Evolutionary conservation across 2,797 vertebrate species (phyloP).

Genomic region (Miichthys miiuy): DNA sequence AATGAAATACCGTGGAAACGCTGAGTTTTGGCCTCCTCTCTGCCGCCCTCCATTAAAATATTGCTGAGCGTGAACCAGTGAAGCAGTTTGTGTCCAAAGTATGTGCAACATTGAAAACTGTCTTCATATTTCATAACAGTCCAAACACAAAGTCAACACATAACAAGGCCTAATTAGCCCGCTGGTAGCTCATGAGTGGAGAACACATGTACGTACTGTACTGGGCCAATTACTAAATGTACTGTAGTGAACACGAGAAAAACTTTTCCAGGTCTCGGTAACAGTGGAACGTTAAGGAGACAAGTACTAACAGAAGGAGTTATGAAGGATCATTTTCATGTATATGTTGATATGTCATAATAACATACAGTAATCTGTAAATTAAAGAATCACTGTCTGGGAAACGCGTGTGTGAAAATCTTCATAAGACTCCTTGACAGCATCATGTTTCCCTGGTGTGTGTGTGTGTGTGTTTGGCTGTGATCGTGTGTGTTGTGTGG

Average conservation of each 20-base stretch:
- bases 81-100: slow-evolving; percentile 3
- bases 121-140: slow-evolving; percentile 1
- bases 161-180: slow-evolving; percentile 7
- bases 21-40: slow-evolving; percentile 2
- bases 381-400: not conserved
- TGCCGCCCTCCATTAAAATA: slow-evolving; percentile 21
- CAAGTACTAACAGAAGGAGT: not conserved
- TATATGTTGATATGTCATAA: not conserved
- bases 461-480: slow-evolving; percentile 31
- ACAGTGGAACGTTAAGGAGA: slow-evolving; percentile 23
- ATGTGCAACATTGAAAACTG: slow-evolving; percentile 16
- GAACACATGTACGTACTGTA: not conserved
- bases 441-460: slow-evolving; percentile 18
- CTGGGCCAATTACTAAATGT: not conserved
- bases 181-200: not conserved
- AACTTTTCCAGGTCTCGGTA: not conserved
- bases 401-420: not conserved
- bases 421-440: not conserved
- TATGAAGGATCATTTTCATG: not conserved
- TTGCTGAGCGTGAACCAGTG: slow-evolving; percentile 16
- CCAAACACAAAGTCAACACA: slow-evolving; percentile 8
- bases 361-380: not conserved
- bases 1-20: slow-evolving; percentile 14
- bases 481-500: slow-evolving; percentile 71
- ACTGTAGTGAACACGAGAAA: not conserved